These are phyloP conservation scores for Theodoxus fluviatilis DNA, from an alignment of 2,888 invertebrate species.

Conservation along the genomic window DNA sequence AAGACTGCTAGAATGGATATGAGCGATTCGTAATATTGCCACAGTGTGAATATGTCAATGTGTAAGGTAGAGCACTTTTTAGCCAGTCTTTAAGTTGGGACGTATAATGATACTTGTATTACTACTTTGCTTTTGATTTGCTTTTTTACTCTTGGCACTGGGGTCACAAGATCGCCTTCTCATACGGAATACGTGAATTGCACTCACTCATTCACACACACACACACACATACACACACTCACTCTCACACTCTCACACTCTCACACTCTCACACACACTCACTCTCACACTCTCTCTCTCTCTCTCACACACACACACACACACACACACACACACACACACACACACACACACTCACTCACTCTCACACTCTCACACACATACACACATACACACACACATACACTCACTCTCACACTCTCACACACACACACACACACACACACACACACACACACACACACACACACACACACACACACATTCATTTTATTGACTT, in stretches of 20 bases:
- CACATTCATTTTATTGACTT: not conserved
- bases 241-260: slow-evolving; percentile 1
- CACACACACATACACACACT: slow-evolving; percentile 11
- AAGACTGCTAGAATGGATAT: no score
- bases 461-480: not conserved
- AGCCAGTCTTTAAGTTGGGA: not conserved
- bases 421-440: slow-evolving; percentile 8
- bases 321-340: slow-evolving; percentile 5
- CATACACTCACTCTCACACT: no score
- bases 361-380: not conserved
- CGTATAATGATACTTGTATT: not conserved
- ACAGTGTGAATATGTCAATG: not conserved
- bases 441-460: slow-evolving; percentile 15
- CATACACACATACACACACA: not conserved
- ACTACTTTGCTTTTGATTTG: no score
- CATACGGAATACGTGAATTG: not conserved
- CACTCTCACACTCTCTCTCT: not conserved
- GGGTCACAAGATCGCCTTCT: no score
- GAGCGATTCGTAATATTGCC: no score
- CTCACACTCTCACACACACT: not conserved
- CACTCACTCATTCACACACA: slow-evolving; percentile 1
- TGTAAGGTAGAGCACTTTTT: not conserved
- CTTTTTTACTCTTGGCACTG: no score
- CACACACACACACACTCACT: not conserved
- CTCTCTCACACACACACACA: not conserved